A percentile compares a stretch with the other conserved stretches of the same genome.
phyloP scores from a whole-genome alignment of 2,113 vertebrate genomes.

The Gnathonemus longibarbis region DNA sequence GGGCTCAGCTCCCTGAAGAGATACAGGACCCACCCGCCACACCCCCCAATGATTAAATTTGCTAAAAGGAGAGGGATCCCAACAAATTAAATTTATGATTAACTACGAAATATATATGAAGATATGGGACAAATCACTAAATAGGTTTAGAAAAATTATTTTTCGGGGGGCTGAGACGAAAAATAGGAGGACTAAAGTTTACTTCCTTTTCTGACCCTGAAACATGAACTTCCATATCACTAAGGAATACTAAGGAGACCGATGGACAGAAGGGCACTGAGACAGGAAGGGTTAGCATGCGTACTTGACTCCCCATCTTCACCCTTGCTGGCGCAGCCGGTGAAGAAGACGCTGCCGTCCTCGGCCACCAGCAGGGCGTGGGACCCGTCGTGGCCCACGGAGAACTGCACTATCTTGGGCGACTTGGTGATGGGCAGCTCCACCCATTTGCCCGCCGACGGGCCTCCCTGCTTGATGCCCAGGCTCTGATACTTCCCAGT shows the following conservation, averaged over 20 bases:
- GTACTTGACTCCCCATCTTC: slow-evolving; percentile 97
- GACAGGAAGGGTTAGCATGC: slow-evolving; percentile 26
- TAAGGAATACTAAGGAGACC: background rate
- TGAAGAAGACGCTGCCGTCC: slow-evolving; percentile 96
- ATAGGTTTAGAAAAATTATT: background rate
- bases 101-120: background rate
- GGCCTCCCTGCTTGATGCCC: slow-evolving; percentile 96
- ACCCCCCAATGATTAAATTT: background rate
- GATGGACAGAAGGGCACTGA: background rate
- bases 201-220: background rate
- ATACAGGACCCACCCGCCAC: background rate
- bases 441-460: slow-evolving; percentile 95
- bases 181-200: background rate
- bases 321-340: slow-evolving; percentile 95
- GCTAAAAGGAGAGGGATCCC: background rate
- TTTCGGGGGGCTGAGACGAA: background rate
- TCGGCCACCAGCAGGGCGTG: slow-evolving; percentile 93
- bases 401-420: slow-evolving; percentile 93
- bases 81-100: background rate
- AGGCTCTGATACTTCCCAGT: slow-evolving; percentile 98
- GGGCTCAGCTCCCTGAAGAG: background rate
- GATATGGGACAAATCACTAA: background rate
- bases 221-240: background rate
- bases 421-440: slow-evolving; percentile 95
- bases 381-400: slow-evolving; percentile 95